These are phyloP conservation scores for Tachysurus vachellii DNA, from an alignment of 2,113 vertebrate species.

Conservation along the genomic window DNA sequence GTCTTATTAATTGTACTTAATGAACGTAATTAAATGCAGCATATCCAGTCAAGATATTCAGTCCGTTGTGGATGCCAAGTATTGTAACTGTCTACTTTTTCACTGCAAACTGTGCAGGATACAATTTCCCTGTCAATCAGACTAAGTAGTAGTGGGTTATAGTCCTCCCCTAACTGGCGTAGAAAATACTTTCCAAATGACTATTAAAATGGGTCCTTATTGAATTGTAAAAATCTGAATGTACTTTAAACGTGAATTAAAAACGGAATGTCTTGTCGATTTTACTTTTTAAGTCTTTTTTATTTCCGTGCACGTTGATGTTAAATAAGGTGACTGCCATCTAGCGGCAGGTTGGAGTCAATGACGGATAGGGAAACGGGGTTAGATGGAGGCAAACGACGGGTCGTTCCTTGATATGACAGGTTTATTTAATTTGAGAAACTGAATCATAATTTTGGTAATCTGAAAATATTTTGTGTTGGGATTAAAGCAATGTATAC, in stretches of 20 bases:
- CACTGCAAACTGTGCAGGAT: slow-evolving; percentile 10
- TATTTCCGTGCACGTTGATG: slow-evolving; percentile 6
- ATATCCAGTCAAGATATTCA: slow-evolving; percentile 7
- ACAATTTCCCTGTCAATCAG: neutral
- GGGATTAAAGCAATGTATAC: neutral
- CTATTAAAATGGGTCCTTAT: slow-evolving; percentile 26
- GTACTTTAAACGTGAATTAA: slow-evolving; percentile 40
- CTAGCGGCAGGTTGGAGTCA: neutral
- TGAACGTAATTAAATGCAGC: slow-evolving; percentile 13
- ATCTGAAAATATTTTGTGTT: too few species aligned
- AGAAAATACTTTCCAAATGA: neutral
- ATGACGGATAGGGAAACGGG: neutral
- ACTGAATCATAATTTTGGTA: neutral
- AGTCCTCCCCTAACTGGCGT: neutral
- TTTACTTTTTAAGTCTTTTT: neutral
- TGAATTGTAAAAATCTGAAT: slow-evolving; percentile 31
- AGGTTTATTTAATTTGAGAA: neutral
- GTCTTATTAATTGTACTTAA: slow-evolving; percentile 27
- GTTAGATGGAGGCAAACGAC: neutral
- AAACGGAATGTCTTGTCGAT: slow-evolving; percentile 9
- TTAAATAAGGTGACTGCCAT: slow-evolving; percentile 17
- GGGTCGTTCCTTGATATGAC: neutral
- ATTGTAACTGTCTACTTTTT: neutral
- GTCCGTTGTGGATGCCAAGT: slow-evolving; percentile 9
- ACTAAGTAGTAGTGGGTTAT: neutral